These are phyloP conservation scores for Maniola hyperantus DNA, from an alignment of 2,888 invertebrate species.

Conservation along the genomic window DNA sequence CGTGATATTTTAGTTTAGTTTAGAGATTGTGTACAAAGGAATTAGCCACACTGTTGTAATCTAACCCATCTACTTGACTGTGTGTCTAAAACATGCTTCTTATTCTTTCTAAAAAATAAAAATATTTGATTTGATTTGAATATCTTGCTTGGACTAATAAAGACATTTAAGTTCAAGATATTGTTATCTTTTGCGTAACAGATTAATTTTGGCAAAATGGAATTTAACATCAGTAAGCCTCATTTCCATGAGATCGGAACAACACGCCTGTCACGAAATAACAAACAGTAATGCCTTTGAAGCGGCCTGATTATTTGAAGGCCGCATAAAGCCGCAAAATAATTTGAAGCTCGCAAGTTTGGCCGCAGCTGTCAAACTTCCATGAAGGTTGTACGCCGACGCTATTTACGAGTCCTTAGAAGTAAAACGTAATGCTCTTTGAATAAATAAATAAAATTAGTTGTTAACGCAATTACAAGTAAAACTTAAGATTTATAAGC, in stretches of 20 bases:
- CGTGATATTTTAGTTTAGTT: too few relatives aligned
- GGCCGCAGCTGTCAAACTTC: constrained; percentile 41
- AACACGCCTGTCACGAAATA: constrained; percentile 36
- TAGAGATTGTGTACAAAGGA: too few relatives aligned
- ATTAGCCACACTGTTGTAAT: too few relatives aligned
- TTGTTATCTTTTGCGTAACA: too few relatives aligned
- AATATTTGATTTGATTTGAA: too few relatives aligned
- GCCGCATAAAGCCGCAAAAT: constrained; percentile 31
- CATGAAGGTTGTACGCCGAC: constrained; percentile 36
- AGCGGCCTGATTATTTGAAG: constrained; percentile 28
- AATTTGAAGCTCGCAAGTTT: constrained; percentile 39
- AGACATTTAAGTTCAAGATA: too few relatives aligned
- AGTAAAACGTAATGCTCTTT: not conserved
- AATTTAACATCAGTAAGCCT: constrained; percentile 12
- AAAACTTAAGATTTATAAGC: too few relatives aligned
- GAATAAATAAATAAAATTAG: constrained; percentile 12
- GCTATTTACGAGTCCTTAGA: constrained; percentile 21
- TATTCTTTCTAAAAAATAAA: too few relatives aligned
- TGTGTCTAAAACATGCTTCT: too few relatives aligned
- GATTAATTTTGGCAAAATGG: not conserved
- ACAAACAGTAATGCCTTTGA: constrained; percentile 34
- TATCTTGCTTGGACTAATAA: too few relatives aligned
- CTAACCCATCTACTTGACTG: too few relatives aligned
- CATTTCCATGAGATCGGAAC: constrained; percentile 33
- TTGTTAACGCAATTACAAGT: not conserved